Conservation (phyloP, 53 echinoderm and acorn worm genomes). For the Temnopleurus reevesii region DNA sequence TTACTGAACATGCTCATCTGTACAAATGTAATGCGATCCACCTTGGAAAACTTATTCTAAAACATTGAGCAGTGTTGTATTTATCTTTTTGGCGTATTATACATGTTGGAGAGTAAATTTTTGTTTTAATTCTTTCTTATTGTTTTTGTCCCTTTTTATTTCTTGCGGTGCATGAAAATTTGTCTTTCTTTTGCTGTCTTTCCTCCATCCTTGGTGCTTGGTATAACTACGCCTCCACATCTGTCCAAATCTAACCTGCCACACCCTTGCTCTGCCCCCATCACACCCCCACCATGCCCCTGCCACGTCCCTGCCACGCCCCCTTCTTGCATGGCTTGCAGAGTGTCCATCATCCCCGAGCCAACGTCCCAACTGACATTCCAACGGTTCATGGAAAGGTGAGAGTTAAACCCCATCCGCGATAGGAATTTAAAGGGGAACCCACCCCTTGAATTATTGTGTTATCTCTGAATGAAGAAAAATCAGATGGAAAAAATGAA, state of each 20-base stretch:
- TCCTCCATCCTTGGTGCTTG: not conserved
- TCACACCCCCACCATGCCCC: not conserved
- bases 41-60: too few relatives aligned
- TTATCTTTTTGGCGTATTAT: too few relatives aligned
- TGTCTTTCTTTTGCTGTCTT: not conserved
- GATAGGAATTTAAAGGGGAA: too few relatives aligned
- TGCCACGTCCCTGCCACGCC: not conserved
- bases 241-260: not conserved
- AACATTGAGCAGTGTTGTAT: too few relatives aligned
- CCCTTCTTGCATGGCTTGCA: conserved; percentile 23
- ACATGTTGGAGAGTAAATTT: not conserved
- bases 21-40: too few relatives aligned
- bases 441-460: too few relatives aligned
- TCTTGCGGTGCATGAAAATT: conserved; percentile 27
- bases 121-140: conserved; percentile 7
- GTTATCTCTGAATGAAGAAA: too few relatives aligned
- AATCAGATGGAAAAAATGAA: too few relatives aligned
- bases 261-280: not conserved
- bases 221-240: not conserved
- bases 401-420: conserved; percentile 28
- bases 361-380: conserved; percentile 27
- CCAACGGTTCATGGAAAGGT: conserved; percentile 19
- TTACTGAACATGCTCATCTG: too few relatives aligned
- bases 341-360: conserved; percentile 30
- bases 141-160: not conserved